Percentiles rank a stretch among this genome's conserved stretches.
These are phyloP conservation scores for Perodicticus potto DNA, from an alignment of 2,797 vertebrate species.

Conservation along the genomic window DNA sequence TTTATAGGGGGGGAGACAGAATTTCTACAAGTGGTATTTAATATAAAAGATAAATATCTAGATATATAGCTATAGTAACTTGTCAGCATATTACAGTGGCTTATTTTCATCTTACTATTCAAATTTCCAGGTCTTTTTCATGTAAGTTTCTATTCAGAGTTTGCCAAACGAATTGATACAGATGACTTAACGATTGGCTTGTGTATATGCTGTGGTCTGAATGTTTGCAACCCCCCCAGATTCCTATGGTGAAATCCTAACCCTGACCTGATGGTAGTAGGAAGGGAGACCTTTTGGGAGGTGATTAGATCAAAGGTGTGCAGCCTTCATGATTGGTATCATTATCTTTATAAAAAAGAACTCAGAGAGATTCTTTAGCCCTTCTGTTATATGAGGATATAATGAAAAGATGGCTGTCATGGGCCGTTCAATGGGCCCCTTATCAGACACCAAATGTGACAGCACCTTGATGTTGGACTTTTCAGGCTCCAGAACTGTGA, in stretches of 20 bases:
- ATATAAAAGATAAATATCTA: background rate
- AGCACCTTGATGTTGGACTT: background rate
- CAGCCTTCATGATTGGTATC: background rate
- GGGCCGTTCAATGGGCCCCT: background rate
- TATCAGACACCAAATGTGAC: background rate
- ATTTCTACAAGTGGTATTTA: background rate
- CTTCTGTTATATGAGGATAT: background rate
- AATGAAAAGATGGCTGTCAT: background rate
- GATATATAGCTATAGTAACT: background rate
- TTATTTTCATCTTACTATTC: background rate
- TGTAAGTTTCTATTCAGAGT: constrained; percentile 18
- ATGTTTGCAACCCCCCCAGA: background rate
- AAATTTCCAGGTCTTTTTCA: background rate
- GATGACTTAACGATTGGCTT: background rate
- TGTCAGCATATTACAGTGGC: background rate
- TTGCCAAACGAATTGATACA: background rate
- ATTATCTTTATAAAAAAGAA: background rate
- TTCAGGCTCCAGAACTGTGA: background rate
- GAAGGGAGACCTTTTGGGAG: background rate
- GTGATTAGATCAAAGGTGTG: background rate
- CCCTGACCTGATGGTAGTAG: background rate
- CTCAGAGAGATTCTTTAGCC: background rate
- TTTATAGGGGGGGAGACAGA: background rate
- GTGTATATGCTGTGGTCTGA: background rate
- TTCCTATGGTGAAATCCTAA: background rate